Evolutionary conservation across 2,888 invertebrate species (phyloP), one percentile per base, ranked within the genome.

Genomic region (Mechanitis messenoides): DNA sequence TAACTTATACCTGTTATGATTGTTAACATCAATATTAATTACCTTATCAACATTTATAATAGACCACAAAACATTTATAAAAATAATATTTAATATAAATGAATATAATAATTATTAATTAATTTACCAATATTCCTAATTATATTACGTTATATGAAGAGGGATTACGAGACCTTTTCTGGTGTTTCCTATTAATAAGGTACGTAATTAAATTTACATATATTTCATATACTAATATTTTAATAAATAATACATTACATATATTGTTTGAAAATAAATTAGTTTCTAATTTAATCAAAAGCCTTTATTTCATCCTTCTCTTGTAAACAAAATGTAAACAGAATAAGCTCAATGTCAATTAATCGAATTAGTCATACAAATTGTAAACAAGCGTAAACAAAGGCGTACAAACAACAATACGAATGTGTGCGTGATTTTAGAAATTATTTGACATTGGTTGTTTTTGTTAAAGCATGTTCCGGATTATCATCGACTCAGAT

Each of bases 321-420:
- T 35, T 35, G 35, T 35, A 35, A 35, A 28, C 47, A 47, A 47
- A 47, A 6, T 47, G 47, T 47, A 7, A 47, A 47, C 20, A 47
- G 47, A 47, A 47, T 47, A 20, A 47, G 28, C 47, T 47, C 47
- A 47, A 47, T 47, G 47, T 11, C 28, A 28, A 47, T 47, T 47
- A 47, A n/a, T 47, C 3, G 47, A 47, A 47, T 20, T 28, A 47
- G n/a, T 6, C 5, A 20, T n/a, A 6, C 35, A 35, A 35, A 35
- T 35, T 35, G 35, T 35, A 35, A 35, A 35, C 35, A 35, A 35
- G 28, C 47, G 4, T n/a, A 47, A 47, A 47, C 47, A 47, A 20
- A 47, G 20, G 47, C n/a, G 6, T 47, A 20, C 20, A 47, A 47
- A 47, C 1, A 20, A 47, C 3, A 20, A 47, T 28, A 6, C 28